Evolutionary conservation across 2,113 vertebrate species (phyloP).

Genomic region (Cryptoleucopteryx plumbea): DNA sequence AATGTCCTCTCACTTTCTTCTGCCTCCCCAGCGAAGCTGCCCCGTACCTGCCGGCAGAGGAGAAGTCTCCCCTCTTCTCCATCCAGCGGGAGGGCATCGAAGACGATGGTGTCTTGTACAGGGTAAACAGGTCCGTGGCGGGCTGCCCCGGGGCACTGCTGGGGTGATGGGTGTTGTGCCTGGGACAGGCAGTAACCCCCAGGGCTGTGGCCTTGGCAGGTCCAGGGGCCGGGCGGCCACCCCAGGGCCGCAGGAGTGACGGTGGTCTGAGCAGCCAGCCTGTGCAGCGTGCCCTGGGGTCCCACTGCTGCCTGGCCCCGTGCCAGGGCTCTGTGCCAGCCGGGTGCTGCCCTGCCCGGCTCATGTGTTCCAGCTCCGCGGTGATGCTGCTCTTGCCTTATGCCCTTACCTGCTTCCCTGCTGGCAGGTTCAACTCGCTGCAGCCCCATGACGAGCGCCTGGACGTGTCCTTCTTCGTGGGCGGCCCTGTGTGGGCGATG

Average conservation of each 20-base stretch:
- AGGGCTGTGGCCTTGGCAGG: fast-evolving
- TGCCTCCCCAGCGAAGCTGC: constrained; percentile 77
- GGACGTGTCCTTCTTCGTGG: constrained; percentile 85
- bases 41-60: constrained; percentile 82
- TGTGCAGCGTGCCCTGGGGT: fast-evolving
- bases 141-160: background rate
- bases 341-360: background rate
- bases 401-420: background rate
- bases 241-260: background rate
- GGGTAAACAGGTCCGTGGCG: constrained; percentile 78
- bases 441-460: constrained; percentile 79
- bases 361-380: fast-evolving
- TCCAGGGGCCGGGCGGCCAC: fast-evolving
- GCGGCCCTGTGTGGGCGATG: constrained; percentile 90
- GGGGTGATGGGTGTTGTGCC: background rate
- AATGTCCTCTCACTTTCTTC: background rate
- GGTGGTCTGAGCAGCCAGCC: background rate
- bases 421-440: constrained; percentile 80
- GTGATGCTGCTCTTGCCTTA: background rate
- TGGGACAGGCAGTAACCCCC: too few relatives aligned
- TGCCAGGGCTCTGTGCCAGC: background rate
- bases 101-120: constrained; percentile 69
- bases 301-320: too few relatives aligned
- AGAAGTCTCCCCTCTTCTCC: constrained; percentile 81
- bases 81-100: constrained; percentile 81